Evolutionary conservation across 1,140 invertebrate species (phyloP), one percentile per base, ranked within the genome.

Genomic region (Drosophila bocki): DNA sequence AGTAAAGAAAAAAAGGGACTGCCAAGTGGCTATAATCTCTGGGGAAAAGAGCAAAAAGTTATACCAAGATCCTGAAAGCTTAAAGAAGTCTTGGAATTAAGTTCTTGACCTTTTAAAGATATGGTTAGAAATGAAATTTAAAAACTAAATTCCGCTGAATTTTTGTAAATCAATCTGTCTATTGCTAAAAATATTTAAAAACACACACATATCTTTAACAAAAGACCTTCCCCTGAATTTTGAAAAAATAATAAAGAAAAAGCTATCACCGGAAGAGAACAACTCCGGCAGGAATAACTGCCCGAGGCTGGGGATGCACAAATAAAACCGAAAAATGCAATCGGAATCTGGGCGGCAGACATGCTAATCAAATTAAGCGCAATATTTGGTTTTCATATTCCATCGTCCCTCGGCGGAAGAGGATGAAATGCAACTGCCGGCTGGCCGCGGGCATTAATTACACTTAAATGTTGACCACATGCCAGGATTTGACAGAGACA

Each of bases 391-490:
- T 85, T 90, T 82, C 86, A 90, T 88, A 88, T 78, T 71, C 48
- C 33, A n/a, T 48, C 35, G 15, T 61, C 17, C 15, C 26, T 3
- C 3, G 63, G 12, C 13, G 22, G 13, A 9, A 45, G 19, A 59
- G 29, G 26, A 56, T 58, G 47, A 59, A 53, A 64, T 44, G 54
- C 86, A 82, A 85, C 86, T 80, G 84, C 63, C 69, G 72, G 48
- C 63, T 60, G 58, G 78, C 86, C 86, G 71, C 79, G 63, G 86
- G 86, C 86, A 90, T 86, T 90, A 90, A 90, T 90, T 91, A 90
- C 86, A 90, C 86, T 91, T 90, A 90, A 90, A 90, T 90, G 82
- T 85, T 90, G 86, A 90, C 86, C 86, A 90, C 86, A 90, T 90
- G 86, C 86, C 79, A 90, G 87, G 79, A 90, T 90, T 90, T 86